Conservation (phyloP, 2,113 vertebrate genomes). For the Plecturocebus donacophilus region DNA sequence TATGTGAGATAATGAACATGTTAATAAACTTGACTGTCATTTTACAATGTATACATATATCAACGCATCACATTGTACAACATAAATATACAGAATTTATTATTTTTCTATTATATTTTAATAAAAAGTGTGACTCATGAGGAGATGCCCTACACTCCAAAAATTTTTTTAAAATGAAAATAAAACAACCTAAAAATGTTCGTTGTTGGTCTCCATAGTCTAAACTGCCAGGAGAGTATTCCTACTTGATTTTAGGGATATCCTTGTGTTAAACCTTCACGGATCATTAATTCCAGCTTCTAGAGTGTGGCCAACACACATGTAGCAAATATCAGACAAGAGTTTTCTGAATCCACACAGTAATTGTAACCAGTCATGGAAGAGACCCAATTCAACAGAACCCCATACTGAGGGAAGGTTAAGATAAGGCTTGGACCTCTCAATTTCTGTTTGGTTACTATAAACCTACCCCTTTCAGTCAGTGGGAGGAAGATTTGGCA, state of each 20-base stretch:
- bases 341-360: constrained; percentile 80
- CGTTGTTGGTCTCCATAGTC: constrained; percentile 88
- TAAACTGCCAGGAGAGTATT: constrained; percentile 87
- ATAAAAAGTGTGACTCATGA: no score
- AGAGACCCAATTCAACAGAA: constrained; percentile 85
- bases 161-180: constrained; percentile 78
- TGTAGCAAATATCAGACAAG: constrained; percentile 75
- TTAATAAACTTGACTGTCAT: no score
- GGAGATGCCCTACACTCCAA: no score
- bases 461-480: constrained; percentile 79
- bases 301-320: constrained; percentile 62
- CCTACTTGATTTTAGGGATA: constrained; percentile 81
- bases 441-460: constrained; percentile 79
- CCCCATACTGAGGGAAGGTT: constrained; percentile 85
- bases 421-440: constrained; percentile 89
- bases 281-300: constrained; percentile 76
- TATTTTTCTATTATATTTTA: no score
- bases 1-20: no score
- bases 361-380: constrained; percentile 80
- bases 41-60: no score
- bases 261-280: constrained; percentile 66
- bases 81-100: no score
- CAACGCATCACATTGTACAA: no score
- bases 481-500: constrained; percentile 89
- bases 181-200: constrained; percentile 90